Evolutionary conservation across 2,113 vertebrate species (phyloP), one percentile per base, ranked within the genome.

Genomic region (Podocnemis expansa): DNA sequence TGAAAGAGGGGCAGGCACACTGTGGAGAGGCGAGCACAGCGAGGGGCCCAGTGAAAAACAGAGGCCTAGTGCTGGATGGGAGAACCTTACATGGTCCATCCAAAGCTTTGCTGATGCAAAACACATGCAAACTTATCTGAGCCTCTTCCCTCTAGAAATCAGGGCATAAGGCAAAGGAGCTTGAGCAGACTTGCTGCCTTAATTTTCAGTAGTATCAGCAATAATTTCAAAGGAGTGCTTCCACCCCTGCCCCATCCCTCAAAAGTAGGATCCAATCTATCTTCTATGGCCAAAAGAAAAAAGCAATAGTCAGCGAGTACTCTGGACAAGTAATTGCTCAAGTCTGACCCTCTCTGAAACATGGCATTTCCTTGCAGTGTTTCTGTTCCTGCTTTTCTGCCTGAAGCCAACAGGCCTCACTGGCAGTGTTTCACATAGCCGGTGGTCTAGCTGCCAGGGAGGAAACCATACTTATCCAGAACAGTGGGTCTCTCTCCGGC

Each of bases 1-100:
- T 76, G 73, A 43, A 96, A 97, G 94, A 96, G 95, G 88, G 94
- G 96, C 95, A 91, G 94, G 96, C 95, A 91, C 43, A 96, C 95
- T 95, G 93, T 96, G 87, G 95, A 97, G 95, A 97, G 94, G 94
- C 95, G 96, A 97, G 96, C 41, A 89, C 95, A 97, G 94, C 94
- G 92, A 96, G 96, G 95, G 93, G 91, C 91, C 89, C 0, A 0
- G 90, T 51, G 25, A 96, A 96, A 97, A 97, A 96, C 95, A 94
- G 97, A 96, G 94, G 88, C 85, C 91, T 96, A 96, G 93, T 3
- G 4, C 90, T 67, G 97, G 96, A 97, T 97, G 97, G 94, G 95
- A n/a, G 89, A 60, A 86, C 91, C 0, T 67, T 80, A 89, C 93
- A 94, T 93, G 95, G 95, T 96, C 96, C 90, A 90, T 94, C 96